Evolutionary conservation across 2,888 invertebrate species (phyloP).

Genomic region (Bimastos eiseni): DNA sequence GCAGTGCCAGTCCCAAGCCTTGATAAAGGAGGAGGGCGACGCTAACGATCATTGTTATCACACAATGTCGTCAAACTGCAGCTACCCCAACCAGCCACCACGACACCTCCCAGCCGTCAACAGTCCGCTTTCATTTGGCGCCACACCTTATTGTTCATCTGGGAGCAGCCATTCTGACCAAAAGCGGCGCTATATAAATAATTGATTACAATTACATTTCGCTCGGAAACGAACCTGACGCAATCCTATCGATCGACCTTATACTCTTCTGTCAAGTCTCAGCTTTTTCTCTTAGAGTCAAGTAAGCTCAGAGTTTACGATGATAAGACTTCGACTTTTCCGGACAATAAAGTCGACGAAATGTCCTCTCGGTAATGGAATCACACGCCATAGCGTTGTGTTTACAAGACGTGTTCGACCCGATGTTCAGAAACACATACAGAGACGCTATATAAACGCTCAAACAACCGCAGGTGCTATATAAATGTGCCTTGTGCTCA

Average conservation of each 20-base stretch:
- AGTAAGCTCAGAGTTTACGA: not conserved
- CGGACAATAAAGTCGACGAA: not conserved
- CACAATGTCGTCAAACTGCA: too few species aligned
- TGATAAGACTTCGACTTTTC: not conserved
- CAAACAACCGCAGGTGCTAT: too few species aligned
- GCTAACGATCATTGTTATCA: too few species aligned
- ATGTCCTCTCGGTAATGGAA: not conserved
- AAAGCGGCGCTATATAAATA: too few species aligned
- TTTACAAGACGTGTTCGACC: not conserved
- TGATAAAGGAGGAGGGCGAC: too few species aligned
- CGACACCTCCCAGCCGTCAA: too few species aligned
- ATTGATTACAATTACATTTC: too few species aligned
- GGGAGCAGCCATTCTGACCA: not conserved
- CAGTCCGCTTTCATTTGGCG: not conserved
- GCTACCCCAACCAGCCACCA: too few species aligned
- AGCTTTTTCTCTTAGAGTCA: not conserved
- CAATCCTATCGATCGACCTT: not conserved
- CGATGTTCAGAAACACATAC: too few species aligned
- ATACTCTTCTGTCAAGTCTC: not conserved
- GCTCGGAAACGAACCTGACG: conserved; percentile 2
- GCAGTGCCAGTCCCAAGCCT: too few species aligned
- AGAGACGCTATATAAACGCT: too few species aligned
- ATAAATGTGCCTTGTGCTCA: too few species aligned
- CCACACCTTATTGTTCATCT: not conserved
- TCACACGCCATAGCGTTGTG: not conserved